Evolutionary conservation across 2,888 invertebrate species (phyloP), one percentile per base, ranked within the genome.

Genomic region (Drosophila gaucha): DNA sequence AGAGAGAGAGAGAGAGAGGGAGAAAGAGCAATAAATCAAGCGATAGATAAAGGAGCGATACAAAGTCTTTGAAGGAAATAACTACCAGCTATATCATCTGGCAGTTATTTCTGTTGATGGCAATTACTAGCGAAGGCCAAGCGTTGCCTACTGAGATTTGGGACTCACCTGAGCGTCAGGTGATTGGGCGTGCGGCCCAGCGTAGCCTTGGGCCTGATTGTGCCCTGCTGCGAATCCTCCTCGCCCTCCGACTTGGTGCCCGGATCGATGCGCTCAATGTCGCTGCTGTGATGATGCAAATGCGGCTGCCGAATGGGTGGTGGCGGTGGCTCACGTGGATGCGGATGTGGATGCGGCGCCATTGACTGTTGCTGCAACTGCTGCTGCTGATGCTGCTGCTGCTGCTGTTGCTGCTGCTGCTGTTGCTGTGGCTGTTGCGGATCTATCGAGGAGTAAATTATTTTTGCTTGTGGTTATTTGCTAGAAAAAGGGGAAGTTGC

Each of bases 171-270:
- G 92, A 97, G 93, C 73, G 97, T 97, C 92, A 98, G 94, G 93
- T 97, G 97, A 94, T 97, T 97, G 90, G 98, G 97, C 88, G 97
- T 97, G 90, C 96, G 94, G 88, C 97, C 97, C 91, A 97, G 93
- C 87, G 96, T 92, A 67, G 93, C 92, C 90, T 93, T 93, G 92
- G 93, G 93, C 92, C 94, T 94, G 86, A 94, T 94, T 90, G 92
- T 94, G 87, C 94, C 95, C 83, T 93, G 93, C 90, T 95, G 95
- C 66, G 90, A 90, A 90, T 97, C 97, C 84, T 95, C 95, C 92
- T 97, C 97, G 65, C 96, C 96, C 92, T 97, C 97, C 8, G 97
- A 96, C 92, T 96, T 96, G 78, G 95, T 95, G 77, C 96, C 96
- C 46, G 95, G 94, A 91, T 95, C 95, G 90, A 93, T 91, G 70